phyloP scores from a whole-genome alignment of 2,113 vertebrate species.

The Diglossa brunneiventris region DNA sequence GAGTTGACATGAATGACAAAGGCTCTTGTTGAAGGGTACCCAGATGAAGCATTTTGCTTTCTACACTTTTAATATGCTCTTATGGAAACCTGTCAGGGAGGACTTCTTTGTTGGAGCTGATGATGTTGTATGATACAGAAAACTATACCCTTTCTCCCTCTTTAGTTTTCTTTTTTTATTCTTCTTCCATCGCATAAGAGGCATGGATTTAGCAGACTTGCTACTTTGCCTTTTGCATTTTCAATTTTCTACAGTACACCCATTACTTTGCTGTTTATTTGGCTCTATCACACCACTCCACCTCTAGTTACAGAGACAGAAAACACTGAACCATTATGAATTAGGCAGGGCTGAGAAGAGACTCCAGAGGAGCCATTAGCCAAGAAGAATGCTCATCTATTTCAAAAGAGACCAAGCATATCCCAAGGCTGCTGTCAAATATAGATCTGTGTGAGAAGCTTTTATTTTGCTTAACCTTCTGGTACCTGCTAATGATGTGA shows the following conservation, averaged over 20 bases:
- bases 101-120: not conserved
- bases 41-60: not conserved
- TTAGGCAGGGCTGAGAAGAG: not conserved
- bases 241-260: not conserved
- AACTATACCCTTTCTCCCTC: not conserved
- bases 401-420: not conserved
- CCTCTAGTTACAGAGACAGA: not conserved
- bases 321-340: slow-evolving; percentile 23
- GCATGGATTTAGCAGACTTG: not conserved
- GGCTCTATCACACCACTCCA: not conserved
- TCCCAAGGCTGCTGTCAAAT: slow-evolving; percentile 41
- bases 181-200: too few relatives aligned
- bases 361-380: not conserved
- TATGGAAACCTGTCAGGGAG: not conserved
- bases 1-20: not conserved
- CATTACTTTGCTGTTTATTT: slow-evolving; percentile 22
- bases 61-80: not conserved
- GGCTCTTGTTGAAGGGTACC: not conserved
- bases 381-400: not conserved
- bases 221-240: not conserved
- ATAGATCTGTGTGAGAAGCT: slow-evolving; percentile 14
- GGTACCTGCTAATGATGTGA: slow-evolving; percentile 45
- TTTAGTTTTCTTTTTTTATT: not conserved
- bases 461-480: slow-evolving; percentile 16
- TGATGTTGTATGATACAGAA: not conserved